Base-by-base conservation (phyloP, 2,888 invertebrate genomes). In the Cremastinae sp. region DNA sequence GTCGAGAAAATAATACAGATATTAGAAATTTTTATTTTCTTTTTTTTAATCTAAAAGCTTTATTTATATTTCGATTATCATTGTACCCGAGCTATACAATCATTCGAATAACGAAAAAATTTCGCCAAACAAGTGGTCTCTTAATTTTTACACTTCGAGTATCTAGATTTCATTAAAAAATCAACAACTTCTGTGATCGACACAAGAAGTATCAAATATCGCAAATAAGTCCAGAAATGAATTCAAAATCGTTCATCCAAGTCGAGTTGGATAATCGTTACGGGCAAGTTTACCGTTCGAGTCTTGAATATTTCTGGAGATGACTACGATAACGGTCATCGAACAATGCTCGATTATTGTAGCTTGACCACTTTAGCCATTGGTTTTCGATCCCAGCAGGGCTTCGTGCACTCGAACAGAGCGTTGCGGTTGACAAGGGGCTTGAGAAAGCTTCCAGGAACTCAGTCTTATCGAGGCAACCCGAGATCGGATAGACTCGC, bases 401-500 rank as follows among this genome's bases (percentile, higher is more conserved):
- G 38, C 54, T 38, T 45, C 28, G 47, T 47, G 8, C 14, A 34
- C 38, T 43, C 47, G 28, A 9, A 36, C 34, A 12, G n/a, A 49
- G 58, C 45, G 45, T 49, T 74, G 58, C 36, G 36, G 41, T 43
- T 20, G 56, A 58, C 34, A 43, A 59, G 18, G 20, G 9, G 43
- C n/a, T n/a, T 43, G 51, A 43, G 51, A 45, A 18, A 64, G 49
- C 58, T 18, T 45, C 45, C 9, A n/a, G 8, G 43, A 43, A 64
- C 41, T 49, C 54, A 69, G 18, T 58, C 45, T 14, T 43, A 38
- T 45, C 16, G 14, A 69, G 49, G 14, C 38, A 12, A 22, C 53
- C 7, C 18, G 51, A 58, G 18, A 58, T 65, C 45, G 22, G 47
- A 34, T 36, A 38, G 36, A 73, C 41, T 65, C 43, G 38, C 45